A percentile compares a stretch with the other conserved stretches of the same genome.
Conservation (phyloP, 2,113 vertebrate species). For the human region DNA sequence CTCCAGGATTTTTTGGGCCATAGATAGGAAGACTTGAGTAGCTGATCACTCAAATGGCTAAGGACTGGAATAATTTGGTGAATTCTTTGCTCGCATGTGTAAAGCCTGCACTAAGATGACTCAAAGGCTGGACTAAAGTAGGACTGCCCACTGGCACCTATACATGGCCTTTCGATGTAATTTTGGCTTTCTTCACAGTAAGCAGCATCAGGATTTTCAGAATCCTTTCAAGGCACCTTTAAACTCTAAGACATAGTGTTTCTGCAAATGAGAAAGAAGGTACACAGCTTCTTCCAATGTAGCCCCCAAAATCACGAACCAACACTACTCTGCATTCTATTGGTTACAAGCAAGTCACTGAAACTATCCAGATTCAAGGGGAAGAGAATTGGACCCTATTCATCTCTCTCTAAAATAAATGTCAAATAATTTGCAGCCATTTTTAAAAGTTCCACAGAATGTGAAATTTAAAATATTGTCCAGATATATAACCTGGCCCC, state of each 20-base stretch:
- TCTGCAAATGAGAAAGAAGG: neutral
- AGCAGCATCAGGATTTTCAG: neutral
- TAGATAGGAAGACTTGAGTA: neutral
- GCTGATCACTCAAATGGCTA: neutral
- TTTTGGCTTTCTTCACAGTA: neutral
- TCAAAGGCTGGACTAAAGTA: neutral
- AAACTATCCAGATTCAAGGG: neutral
- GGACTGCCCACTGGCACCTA: neutral
- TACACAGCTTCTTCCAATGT: neutral
- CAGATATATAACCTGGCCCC: neutral
- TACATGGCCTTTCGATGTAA: neutral
- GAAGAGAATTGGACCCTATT: neutral
- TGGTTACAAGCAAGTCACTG: neutral
- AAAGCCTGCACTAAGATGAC: neutral
- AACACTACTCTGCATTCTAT: neutral
- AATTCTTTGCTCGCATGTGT: neutral
- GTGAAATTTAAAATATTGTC: neutral
- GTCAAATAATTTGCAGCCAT: neutral
- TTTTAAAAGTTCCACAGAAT: neutral
- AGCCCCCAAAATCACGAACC: neutral
- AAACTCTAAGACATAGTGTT: neutral
- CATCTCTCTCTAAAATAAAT: neutral
- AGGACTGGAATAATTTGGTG: neutral
- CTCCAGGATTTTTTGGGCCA: neutral
- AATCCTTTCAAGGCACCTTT: neutral